Evolutionary conservation across 1,140 invertebrate species (phyloP), one percentile per base, ranked within the genome.

Genomic region (Agraylea sexmaculata): DNA sequence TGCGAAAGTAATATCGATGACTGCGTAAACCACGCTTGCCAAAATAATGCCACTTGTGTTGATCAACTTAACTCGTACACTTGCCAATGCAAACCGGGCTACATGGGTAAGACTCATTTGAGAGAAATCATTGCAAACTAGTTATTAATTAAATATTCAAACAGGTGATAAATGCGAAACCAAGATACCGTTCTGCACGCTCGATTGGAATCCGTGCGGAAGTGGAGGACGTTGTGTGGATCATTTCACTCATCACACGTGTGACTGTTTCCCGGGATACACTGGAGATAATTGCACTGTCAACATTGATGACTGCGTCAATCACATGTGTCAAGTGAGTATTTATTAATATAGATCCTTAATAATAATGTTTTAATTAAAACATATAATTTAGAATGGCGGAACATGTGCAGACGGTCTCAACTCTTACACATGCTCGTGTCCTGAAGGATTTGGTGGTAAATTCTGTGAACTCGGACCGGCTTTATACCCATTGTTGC

Each of bases 381-480:
- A n/a, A 11, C 12, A n/a, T 18, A 34, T 36, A 27, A 32, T 68
- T 27, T 60, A 92, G 79, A 93, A 94, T 64, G 88, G 87, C 43
- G 90, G 81, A 45, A 82, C 79, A 27, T 96, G 91, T 67, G 72
- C 94, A 44, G 91, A 96, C 66, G 87, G 86, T 21, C 75, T 91
- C 50, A 90, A 92, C 60, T 84, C 87, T 57, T 96, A 96, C 63
- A 71, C 79, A 13, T 99, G 95, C 69, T 79, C 83, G 63, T 99
- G 95, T 70, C 75, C 82, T 10, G 78, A 75, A 42, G 92, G 93
- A 40, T 94, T 83, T 62, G 80, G 80, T 27, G 94, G 94, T 13
- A 88, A 87, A 53, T 94, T 87, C 64, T 99, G 94, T 68, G 94
- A 98, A 69, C 80, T 90, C 28, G 81, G 86, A 51, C 90, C 91